These are phyloP conservation scores for Reticulitermes lucifugus DNA, from an alignment of 2,888 invertebrate species.

Conservation along the genomic window DNA sequence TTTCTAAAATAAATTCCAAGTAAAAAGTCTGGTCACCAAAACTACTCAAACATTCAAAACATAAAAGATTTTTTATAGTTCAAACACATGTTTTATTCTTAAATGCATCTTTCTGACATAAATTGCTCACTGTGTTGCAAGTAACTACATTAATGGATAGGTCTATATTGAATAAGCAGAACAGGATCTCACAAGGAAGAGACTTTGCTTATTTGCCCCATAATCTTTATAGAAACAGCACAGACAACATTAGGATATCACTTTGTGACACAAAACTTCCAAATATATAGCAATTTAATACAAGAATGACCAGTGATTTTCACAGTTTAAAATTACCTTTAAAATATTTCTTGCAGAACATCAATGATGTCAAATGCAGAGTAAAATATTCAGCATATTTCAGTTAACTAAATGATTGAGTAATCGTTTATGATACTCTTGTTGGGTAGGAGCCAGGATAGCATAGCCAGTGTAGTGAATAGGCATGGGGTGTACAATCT, in stretches of 20 bases:
- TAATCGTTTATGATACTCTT: too few species aligned
- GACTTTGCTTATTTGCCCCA: background rate
- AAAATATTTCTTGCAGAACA: background rate
- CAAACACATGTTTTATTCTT: background rate
- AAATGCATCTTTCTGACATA: background rate
- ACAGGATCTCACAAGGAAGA: conserved; percentile 16
- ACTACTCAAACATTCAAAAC: background rate
- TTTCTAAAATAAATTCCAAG: conserved; percentile 4
- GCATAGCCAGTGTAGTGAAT: too few species aligned
- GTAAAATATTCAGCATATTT: too few species aligned
- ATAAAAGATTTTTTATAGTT: background rate
- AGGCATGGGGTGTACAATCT: too few species aligned
- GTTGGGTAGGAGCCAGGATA: too few species aligned
- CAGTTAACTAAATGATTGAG: too few species aligned
- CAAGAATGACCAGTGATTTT: background rate
- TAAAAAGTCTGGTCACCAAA: background rate
- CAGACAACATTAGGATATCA: background rate
- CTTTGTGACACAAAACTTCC: background rate
- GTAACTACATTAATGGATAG: background rate
- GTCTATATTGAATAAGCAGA: background rate
- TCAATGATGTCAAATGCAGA: too few species aligned
- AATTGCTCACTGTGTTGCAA: background rate
- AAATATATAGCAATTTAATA: background rate
- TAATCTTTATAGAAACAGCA: background rate
- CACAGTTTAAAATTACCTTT: background rate